Evolutionary conservation across 1,140 invertebrate genomes (phyloP), one percentile per base, ranked within the genome.

Genomic region (Solenopsis fugax): DNA sequence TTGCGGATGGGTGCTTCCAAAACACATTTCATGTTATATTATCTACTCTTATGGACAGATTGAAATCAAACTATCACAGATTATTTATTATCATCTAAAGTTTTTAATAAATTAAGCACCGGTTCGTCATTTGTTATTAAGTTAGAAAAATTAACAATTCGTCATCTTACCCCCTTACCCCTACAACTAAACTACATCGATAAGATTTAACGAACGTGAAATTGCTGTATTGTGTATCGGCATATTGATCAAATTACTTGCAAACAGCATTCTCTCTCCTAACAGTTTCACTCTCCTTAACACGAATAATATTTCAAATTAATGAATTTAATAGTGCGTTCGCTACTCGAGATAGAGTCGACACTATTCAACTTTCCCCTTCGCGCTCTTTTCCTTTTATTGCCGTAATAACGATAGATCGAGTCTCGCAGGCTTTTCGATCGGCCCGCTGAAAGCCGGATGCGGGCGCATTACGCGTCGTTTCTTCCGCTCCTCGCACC

Each of bases 391-490:
- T 65, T 24, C 18, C 37, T 50, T 54, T 65, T n/a, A 52, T 18
- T 4, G 0, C 3, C 16, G 24, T 13, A 54, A 62, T 50, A 29
- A 65, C 12, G 7, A 71, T 10, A 41, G 18, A 45, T 37, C 13
- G 65, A 21, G 48, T 56, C 54, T 45, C 58, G 29, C n/a, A 37
- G 24, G n/a, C 54, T 69, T 56, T 73, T 54, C 77, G 58, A 87
- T 72, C 65, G 41, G 29, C n/a, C 56, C 29, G 12, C 29, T 64
- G 80, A 85, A 88, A 84, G 82, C 82, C 85, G 91, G 73, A 92
- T 90, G 90, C 88, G 72, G 73, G 69, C 67, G 67, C 73, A 78
- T 29, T 88, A 90, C 86, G 87, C 85, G 76, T 45, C 75, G 80
- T 64, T 90, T 91, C 91, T 86, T 92, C 77, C 75, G 58, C 52